Percentiles rank a stretch among this genome's conserved stretches.
Evolutionary conservation across 2,797 vertebrate species (phyloP).

Genomic region (Avahi laniger): DNA sequence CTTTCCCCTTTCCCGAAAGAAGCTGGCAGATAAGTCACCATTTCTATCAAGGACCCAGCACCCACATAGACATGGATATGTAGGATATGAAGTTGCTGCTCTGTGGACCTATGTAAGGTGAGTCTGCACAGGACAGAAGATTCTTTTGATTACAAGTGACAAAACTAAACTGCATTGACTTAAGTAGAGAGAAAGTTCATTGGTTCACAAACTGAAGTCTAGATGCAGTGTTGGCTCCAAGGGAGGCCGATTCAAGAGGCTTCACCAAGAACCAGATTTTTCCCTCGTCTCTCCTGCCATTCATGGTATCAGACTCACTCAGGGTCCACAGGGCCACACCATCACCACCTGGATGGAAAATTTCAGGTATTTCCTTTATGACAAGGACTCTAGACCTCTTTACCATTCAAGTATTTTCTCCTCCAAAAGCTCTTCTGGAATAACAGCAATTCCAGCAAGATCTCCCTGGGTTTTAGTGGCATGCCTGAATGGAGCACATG

Average conservation of each 20-base stretch:
- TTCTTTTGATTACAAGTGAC: neutral
- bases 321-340: neutral
- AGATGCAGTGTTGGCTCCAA: neutral
- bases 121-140: neutral
- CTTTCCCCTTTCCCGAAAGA: neutral
- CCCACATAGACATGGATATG: neutral
- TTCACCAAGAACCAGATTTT: neutral
- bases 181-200: neutral
- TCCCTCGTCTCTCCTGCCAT: neutral
- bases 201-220: neutral
- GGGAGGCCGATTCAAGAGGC: neutral
- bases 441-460: neutral
- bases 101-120: neutral
- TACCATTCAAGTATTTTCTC: neutral
- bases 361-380: neutral
- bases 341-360: neutral
- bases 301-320: too few species aligned
- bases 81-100: neutral
- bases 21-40: neutral
- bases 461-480: neutral
- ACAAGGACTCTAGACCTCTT: neutral
- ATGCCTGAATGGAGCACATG: neutral
- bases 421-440: neutral
- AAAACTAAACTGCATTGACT: neutral
- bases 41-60: neutral